Evolutionary conservation across 2,113 vertebrate genomes (phyloP).

Genomic region (Dromas ardeola): DNA sequence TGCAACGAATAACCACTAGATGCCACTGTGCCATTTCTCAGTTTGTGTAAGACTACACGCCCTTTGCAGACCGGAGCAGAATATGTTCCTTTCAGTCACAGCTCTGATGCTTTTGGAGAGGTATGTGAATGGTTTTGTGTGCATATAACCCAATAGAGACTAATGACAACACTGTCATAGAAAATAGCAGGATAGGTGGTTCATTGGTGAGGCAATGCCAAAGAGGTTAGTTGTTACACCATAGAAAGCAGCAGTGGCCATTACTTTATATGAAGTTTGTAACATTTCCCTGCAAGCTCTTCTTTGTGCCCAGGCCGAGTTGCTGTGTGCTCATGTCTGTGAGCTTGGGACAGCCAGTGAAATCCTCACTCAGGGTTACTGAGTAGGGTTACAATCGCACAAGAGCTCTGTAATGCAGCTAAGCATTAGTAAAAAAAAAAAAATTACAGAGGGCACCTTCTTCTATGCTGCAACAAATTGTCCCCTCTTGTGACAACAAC

Average conservation of each 20-base stretch:
- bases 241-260: background rate
- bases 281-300: background rate
- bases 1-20: background rate
- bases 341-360: background rate
- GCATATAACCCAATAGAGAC: background rate
- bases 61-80: background rate
- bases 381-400: rapidly evolving
- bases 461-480: background rate
- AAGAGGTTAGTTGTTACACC: rapidly evolving
- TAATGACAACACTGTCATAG: background rate
- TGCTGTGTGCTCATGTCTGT: background rate
- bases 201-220: background rate
- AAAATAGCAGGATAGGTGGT: background rate
- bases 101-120: background rate
- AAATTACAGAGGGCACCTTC: background rate
- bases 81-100: background rate
- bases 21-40: conserved; percentile 18
- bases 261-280: background rate
- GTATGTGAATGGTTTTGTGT: background rate
- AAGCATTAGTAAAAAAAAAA: background rate
- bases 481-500: too few species aligned
- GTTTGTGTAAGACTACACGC: rapidly evolving
- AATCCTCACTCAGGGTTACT: background rate
- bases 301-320: background rate
- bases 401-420: background rate